Percentiles rank a stretch among this genome's conserved stretches.
These are phyloP conservation scores for Melanotus villosus DNA, from an alignment of 2,888 invertebrate species.

Conservation along the genomic window DNA sequence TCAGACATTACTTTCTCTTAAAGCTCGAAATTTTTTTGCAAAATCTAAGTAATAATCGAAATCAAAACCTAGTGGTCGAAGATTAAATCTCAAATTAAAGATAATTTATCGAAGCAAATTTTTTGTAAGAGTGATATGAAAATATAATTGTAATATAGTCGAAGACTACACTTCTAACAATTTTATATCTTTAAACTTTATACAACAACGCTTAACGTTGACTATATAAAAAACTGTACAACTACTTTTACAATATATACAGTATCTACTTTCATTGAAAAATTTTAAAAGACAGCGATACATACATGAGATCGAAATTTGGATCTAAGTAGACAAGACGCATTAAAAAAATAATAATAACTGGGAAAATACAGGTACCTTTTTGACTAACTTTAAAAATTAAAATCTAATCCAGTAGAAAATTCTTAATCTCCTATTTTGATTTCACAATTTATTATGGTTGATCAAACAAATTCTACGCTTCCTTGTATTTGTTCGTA, in stretches of 20 bases:
- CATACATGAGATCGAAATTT: conserved; percentile 33
- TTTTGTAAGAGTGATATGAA: conserved; percentile 57
- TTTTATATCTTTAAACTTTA: conserved; percentile 60
- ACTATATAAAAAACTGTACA: conserved; percentile 49
- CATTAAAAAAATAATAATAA: too few relatives aligned
- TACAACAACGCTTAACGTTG: conserved; percentile 61
- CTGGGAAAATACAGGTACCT: conserved; percentile 12
- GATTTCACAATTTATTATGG: too few relatives aligned
- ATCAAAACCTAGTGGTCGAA: not conserved
- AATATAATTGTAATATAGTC: conserved; percentile 58
- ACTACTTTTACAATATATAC: conserved; percentile 48
- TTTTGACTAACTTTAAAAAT: not conserved
- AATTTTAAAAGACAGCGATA: conserved; percentile 1
- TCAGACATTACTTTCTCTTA: conserved; percentile 21
- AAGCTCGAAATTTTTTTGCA: not conserved
- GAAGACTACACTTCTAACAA: conserved; percentile 58
- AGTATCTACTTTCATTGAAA: conserved; percentile 32
- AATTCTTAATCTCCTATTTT: too few relatives aligned
- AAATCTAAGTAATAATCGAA: not conserved
- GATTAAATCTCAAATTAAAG: conserved; percentile 7
- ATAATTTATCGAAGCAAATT: conserved; percentile 22
- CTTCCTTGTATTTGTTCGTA: too few relatives aligned
- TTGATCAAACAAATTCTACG: too few relatives aligned
- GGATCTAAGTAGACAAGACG: conserved; percentile 22
- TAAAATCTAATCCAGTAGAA: too few relatives aligned